Evolutionary conservation across 2,113 vertebrate genomes (phyloP), one percentile per base, ranked within the genome.

Genomic region (Plecotus auritus): DNA sequence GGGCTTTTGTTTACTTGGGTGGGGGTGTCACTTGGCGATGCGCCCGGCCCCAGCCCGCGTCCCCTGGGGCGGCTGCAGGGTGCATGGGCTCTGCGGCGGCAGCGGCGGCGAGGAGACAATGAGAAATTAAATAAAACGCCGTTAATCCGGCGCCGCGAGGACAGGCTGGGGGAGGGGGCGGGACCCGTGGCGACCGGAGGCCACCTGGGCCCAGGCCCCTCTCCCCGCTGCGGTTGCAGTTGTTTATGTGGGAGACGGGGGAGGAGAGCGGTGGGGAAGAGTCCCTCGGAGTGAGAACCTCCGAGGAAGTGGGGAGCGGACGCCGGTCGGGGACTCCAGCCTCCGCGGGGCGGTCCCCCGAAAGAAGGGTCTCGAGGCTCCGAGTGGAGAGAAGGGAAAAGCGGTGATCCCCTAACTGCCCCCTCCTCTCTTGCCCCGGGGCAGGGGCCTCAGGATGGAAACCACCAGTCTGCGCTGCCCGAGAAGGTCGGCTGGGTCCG

Each of bases 401-500:
- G 64, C n/a, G 28, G 1, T 0, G 2, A 9, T 9, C 93, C 6
- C 67, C 78, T 88, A 30, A 94, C 7, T 20, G 54, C 37, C 30
- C 2, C 83, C 42, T n/a, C 89, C 81, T 22, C 0, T 90, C 88
- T 93, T 5, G 84, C 72, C 80, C 86, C 90, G 95, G 97, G 94
- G 77, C 96, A 99, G 99, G 99, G 98, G 30, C 98, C 94, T 0
- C 98, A 98, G 97, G 99, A 99, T 88, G 98, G 98, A 26, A 99
- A 78, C 49, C 98, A 98, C 42, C 98, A 97, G 76, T 96, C 98
- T 12, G 59, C 61, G 9, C 67, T 45, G 30, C 99, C 99, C 0
- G 99, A 99, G 83, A 99, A 99, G 98, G 98, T 99, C 74, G 99
- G 99, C 97, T 99, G 99, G 99, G 99, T 99, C 97, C 98, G 99